Evolutionary conservation across 2,888 invertebrate species (phyloP).

Genomic region (Metopia argyrocephala): DNA sequence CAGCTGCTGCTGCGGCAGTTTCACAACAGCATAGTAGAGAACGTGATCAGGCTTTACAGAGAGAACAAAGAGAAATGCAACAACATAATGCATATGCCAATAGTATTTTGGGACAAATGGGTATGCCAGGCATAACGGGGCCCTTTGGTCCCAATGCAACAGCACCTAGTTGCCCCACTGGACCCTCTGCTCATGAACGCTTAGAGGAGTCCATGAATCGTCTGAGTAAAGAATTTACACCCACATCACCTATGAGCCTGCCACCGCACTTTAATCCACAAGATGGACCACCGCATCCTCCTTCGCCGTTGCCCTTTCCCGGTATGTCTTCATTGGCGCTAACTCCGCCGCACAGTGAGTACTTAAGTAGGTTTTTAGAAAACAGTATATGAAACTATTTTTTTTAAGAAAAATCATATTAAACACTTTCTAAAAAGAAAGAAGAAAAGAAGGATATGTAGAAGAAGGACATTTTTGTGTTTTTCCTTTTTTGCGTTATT

Average conservation of each 20-base stretch:
- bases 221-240: slow-evolving; percentile 76
- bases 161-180: slow-evolving; percentile 57
- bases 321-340: slow-evolving; percentile 87
- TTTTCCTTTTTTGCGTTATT: slow-evolving; percentile 18
- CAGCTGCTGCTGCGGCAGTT: slow-evolving; percentile 77
- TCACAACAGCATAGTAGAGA: slow-evolving; percentile 74
- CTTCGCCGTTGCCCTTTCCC: slow-evolving; percentile 84
- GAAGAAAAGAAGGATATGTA: slow-evolving; percentile 17
- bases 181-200: slow-evolving; percentile 76
- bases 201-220: slow-evolving; percentile 78
- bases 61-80: slow-evolving; percentile 73
- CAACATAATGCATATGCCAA: slow-evolving; percentile 76
- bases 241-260: slow-evolving; percentile 78
- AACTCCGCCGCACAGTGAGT: slow-evolving; percentile 91
- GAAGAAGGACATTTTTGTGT: slow-evolving; percentile 5
- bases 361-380: slow-evolving; percentile 57
- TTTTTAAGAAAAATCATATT: slow-evolving; percentile 37
- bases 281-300: slow-evolving; percentile 80
- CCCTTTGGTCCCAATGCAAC: slow-evolving; percentile 62
- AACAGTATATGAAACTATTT: background rate
- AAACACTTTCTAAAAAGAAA: slow-evolving; percentile 45
- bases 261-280: slow-evolving; percentile 77
- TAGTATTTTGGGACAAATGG: slow-evolving; percentile 76
- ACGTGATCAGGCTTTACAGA: slow-evolving; percentile 67
- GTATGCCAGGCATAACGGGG: slow-evolving; percentile 69